phyloP scores from a whole-genome alignment of 2,113 vertebrate genomes.

The Hyla sarda region DNA sequence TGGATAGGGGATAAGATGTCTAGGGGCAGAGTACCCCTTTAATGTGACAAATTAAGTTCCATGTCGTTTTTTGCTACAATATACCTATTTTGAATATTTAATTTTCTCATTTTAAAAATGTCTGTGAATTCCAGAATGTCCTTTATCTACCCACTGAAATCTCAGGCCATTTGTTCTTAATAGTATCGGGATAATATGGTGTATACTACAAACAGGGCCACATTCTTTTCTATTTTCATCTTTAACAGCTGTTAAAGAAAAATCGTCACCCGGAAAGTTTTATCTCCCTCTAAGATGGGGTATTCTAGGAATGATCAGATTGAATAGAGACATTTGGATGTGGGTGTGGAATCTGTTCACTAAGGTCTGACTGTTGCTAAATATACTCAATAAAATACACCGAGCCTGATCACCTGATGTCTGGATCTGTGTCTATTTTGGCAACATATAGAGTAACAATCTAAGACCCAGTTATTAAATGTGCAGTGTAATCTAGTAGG shows the following conservation, averaged over 20 bases:
- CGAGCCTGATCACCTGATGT: neutral
- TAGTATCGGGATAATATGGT: conserved; percentile 35
- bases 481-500: neutral
- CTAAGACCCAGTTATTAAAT: neutral
- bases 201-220: neutral
- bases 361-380: conserved; percentile 33
- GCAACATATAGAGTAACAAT: conserved; percentile 1
- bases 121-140: neutral
- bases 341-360: conserved; percentile 34
- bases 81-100: too few species aligned
- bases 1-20: too few species aligned
- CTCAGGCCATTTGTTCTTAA: conserved; percentile 23
- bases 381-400: conserved; percentile 23
- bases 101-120: neutral
- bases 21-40: too few species aligned
- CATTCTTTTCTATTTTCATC: conserved; percentile 39
- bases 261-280: conserved; percentile 41
- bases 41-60: too few species aligned
- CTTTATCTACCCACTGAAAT: neutral
- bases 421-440: conserved; percentile 25
- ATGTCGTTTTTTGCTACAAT: too few species aligned
- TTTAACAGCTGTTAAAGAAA: conserved; percentile 32
- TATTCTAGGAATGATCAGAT: conserved; percentile 40
- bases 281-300: conserved; percentile 31
- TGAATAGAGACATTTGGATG: conserved; percentile 42